Conservation (phyloP, 1,140 invertebrate genomes). For the Heterodera carotae region DNA sequence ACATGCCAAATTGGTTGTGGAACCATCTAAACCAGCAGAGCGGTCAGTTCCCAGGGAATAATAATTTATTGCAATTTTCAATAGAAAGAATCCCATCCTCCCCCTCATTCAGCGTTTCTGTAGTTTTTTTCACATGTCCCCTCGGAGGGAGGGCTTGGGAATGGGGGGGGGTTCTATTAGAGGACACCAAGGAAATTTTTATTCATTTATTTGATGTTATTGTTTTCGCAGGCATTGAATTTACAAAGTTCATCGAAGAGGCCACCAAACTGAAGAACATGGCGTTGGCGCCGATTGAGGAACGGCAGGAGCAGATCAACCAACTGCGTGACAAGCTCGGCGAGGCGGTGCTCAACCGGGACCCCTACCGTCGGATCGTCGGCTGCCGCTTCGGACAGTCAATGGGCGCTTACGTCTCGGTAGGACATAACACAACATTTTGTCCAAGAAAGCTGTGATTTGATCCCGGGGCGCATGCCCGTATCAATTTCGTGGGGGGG, state of each 20-base stretch:
- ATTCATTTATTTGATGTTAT: constrained; percentile 9
- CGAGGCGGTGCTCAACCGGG: constrained; percentile 20
- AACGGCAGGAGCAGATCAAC: constrained; percentile 7
- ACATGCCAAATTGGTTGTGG: constrained; percentile 67
- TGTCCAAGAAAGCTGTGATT: constrained; percentile 38
- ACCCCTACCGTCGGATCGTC: constrained; percentile 29
- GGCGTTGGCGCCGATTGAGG: neutral
- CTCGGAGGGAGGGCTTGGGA: too few relatives aligned
- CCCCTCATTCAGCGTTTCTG: too few relatives aligned
- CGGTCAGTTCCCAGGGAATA: constrained; percentile 1
- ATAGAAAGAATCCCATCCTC: neutral
- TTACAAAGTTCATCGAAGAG: constrained; percentile 25
- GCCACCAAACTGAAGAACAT: constrained; percentile 16
- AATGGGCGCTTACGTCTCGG: constrained; percentile 68
- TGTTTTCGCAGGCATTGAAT: constrained; percentile 26
- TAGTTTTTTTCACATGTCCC: too few relatives aligned
- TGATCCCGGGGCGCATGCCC: too few relatives aligned
- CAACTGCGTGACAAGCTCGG: constrained; percentile 14
- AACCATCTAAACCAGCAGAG: constrained; percentile 67
- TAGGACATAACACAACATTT: neutral
- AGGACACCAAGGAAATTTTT: too few relatives aligned
- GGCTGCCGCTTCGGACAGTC: constrained; percentile 61
- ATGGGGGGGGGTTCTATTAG: neutral
- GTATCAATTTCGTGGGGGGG: too few relatives aligned
- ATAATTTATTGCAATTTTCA: neutral